These are phyloP conservation scores for Dasysyrphus tricinctus DNA, from an alignment of 2,888 invertebrate genomes.

Conservation along the genomic window DNA sequence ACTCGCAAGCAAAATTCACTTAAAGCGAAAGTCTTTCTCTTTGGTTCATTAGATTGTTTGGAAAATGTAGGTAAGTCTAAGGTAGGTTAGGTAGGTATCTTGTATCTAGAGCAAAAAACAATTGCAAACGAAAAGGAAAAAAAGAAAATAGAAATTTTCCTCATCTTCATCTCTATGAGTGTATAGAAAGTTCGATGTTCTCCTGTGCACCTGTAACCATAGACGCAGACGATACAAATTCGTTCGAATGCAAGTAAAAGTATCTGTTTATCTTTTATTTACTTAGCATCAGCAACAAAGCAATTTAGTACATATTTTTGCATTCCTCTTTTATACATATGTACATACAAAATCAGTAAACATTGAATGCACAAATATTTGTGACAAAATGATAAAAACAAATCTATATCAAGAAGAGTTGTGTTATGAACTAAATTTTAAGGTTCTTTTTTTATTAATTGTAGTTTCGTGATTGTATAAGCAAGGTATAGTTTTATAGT, in stretches of 20 bases:
- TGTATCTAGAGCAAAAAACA: conserved; percentile 55
- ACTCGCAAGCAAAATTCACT: neutral
- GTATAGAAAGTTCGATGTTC: conserved; percentile 48
- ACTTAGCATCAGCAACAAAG: neutral
- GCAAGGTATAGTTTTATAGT: neutral
- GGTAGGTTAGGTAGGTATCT: neutral
- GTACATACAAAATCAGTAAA: neutral
- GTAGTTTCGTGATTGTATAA: neutral
- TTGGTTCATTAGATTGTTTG: conserved; percentile 1
- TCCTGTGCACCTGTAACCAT: neutral
- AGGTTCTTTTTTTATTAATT: neutral
- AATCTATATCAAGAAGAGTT: neutral
- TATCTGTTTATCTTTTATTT: conserved; percentile 45
- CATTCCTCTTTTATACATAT: conserved; percentile 6
- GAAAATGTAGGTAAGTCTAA: neutral
- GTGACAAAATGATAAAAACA: conserved; percentile 37
- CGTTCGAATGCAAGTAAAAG: conserved; percentile 39
- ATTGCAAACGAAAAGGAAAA: conserved; percentile 15
- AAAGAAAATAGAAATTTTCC: conserved; percentile 43
- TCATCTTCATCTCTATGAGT: conserved; percentile 15
- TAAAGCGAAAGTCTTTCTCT: conserved; percentile 31
- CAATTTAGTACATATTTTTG: neutral
- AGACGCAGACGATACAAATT: conserved; percentile 21
- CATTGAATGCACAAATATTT: conserved; percentile 16
- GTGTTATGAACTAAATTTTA: conserved; percentile 32